phyloP scores from a whole-genome alignment of 2,113 vertebrate species.

The Nesogale talazaci region DNA sequence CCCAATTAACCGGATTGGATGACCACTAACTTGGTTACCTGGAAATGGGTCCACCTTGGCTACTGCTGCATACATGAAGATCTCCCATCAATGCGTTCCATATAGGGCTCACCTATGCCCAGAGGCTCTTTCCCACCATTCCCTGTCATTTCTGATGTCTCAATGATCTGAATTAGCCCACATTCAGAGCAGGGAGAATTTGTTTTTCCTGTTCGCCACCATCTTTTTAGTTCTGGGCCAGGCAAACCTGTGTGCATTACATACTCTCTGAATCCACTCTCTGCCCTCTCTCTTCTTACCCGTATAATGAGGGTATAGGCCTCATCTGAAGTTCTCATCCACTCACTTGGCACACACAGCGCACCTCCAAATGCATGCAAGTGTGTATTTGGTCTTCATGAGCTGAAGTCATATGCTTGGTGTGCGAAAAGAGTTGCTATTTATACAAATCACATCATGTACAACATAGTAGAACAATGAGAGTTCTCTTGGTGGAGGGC shows the following conservation, averaged over 20 bases:
- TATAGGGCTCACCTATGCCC: no score
- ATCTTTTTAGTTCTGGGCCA: not conserved
- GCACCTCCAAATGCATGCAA: not conserved
- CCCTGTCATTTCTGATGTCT: not conserved
- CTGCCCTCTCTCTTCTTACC: not conserved
- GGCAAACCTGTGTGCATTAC: not conserved
- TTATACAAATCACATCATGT: slow-evolving; percentile 2
- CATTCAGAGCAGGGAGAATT: not conserved
- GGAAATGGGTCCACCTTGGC: not conserved
- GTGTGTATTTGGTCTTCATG: not conserved
- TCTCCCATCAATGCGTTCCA: not conserved
- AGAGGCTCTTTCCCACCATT: not conserved
- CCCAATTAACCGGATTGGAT: not conserved
- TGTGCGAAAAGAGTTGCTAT: not conserved
- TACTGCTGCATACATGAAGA: not conserved
- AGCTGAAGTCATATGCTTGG: not conserved
- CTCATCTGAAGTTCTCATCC: not conserved
- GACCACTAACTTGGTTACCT: not conserved
- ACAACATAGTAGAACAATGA: not conserved
- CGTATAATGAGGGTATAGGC: no score
- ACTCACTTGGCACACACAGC: not conserved
- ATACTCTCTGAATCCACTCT: not conserved
- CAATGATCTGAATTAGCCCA: not conserved
- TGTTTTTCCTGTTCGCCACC: not conserved
- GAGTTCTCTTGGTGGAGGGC: not conserved